phyloP scores from a whole-genome alignment of 2,888 invertebrate genomes.

The Cremastobaeus sp. region DNA sequence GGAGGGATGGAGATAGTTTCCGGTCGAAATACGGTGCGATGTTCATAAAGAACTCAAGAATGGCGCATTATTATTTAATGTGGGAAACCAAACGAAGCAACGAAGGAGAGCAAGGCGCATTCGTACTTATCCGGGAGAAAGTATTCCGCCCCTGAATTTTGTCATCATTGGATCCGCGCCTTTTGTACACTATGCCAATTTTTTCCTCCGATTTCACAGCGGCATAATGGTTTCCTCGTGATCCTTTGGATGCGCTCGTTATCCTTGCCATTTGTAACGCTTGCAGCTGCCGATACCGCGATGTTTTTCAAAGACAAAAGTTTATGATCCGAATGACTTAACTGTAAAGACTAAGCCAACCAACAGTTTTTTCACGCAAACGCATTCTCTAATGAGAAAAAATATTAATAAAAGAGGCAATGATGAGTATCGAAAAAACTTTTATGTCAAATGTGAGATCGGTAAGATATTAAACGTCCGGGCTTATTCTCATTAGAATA shows the following conservation, averaged over 20 bases:
- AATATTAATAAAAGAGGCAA: neutral
- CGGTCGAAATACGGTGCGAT: no score
- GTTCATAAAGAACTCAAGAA: conserved; percentile 17
- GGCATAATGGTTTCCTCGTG: conserved; percentile 74
- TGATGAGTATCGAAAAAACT: no score
- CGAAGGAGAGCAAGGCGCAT: conserved; percentile 9
- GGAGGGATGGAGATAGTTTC: no score
- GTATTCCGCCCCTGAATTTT: conserved; percentile 68
- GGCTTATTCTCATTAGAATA: neutral
- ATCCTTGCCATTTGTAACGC: conserved; percentile 75
- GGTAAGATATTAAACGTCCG: neutral
- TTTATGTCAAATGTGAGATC: conserved; percentile 2
- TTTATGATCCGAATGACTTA: conserved; percentile 30
- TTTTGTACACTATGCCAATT: conserved; percentile 65
- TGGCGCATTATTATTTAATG: conserved; percentile 56
- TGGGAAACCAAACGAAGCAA: conserved; percentile 26
- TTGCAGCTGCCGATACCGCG: conserved; percentile 71
- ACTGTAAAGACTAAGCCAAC: neutral
- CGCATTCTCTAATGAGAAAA: no score
- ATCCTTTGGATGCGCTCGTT: conserved; percentile 77
- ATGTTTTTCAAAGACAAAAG: conserved; percentile 42
- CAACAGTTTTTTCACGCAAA: no score
- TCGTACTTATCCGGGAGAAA: conserved; percentile 40
- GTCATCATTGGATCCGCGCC: conserved; percentile 69
- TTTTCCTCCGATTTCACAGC: conserved; percentile 70